phyloP scores from a whole-genome alignment of 2,888 invertebrate species.

The Pterostichus niger region DNA sequence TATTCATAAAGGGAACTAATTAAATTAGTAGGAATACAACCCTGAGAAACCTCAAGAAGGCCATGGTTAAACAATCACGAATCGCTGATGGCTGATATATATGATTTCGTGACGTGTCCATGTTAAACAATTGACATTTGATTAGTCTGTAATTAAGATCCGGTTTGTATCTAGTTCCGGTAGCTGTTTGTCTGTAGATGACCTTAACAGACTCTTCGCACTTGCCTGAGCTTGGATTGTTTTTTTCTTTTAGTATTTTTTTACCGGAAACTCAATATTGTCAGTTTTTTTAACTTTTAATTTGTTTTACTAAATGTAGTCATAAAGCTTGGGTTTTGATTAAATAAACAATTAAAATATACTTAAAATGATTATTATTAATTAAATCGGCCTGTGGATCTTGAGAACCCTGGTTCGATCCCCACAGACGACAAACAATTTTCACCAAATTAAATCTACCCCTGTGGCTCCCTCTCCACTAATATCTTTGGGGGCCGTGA shows the following conservation, averaged over 20 bases:
- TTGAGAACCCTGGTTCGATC: too few species aligned
- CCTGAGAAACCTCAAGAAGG: conserved; percentile 24
- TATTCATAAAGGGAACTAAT: conserved; percentile 47
- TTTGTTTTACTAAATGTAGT: too few species aligned
- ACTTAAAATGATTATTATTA: too few species aligned
- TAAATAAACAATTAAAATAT: too few species aligned
- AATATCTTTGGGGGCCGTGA: too few species aligned
- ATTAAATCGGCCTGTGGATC: too few species aligned
- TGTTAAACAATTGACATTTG: conserved; percentile 53
- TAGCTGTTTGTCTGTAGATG: conserved; percentile 21
- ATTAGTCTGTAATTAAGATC: conserved; percentile 39
- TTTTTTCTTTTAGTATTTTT: neutral
- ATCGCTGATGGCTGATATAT: neutral
- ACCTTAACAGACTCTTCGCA: conserved; percentile 24
- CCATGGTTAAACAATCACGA: conserved; percentile 26
- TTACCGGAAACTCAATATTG: too few species aligned
- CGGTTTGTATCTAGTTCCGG: conserved; percentile 22
- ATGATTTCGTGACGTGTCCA: conserved; percentile 39
- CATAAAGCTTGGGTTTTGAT: too few species aligned
- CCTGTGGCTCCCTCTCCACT: too few species aligned
- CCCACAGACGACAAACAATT: too few species aligned
- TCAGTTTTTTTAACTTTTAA: too few species aligned
- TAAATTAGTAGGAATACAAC: conserved; percentile 34
- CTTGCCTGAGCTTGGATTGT: conserved; percentile 13
- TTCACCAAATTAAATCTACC: too few species aligned